Evolutionary conservation across 2,113 vertebrate species (phyloP).

Genomic region (Neopipo cinnamomea): DNA sequence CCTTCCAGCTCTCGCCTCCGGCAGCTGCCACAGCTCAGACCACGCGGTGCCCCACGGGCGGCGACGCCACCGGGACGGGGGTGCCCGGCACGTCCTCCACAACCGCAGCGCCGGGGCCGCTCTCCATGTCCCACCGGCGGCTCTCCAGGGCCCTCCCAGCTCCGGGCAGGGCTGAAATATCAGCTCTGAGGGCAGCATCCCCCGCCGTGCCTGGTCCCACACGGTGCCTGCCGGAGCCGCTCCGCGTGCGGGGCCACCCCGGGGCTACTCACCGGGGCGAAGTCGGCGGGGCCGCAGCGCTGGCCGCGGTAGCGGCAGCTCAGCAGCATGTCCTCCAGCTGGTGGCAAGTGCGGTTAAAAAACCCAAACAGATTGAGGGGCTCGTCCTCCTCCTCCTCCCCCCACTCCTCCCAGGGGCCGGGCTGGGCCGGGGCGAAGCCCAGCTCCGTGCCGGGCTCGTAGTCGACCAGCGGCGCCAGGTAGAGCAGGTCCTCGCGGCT

Average conservation of each 20-base stretch:
- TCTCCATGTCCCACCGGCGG: no score
- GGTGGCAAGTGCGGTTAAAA: constrained; percentile 88
- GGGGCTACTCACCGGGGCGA: constrained; percentile 84
- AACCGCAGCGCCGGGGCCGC: no score
- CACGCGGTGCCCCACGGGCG: fast-evolving
- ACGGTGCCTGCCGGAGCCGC: fast-evolving
- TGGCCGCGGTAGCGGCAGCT: constrained; percentile 85
- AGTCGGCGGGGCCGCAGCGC: constrained; percentile 85
- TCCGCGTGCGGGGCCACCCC: background rate
- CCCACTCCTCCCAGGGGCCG: constrained; percentile 31
- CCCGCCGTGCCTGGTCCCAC: fast-evolving
- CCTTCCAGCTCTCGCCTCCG: fast-evolving
- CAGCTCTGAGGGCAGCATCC: background rate
- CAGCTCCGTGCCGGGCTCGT: constrained; percentile 84
- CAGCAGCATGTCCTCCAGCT: constrained; percentile 93
- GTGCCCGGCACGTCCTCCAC: no score
- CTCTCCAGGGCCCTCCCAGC: no score
- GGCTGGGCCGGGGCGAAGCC: constrained; percentile 80
- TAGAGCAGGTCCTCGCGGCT: constrained; percentile 88
- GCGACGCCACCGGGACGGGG: fast-evolving
- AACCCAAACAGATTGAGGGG: constrained; percentile 85
- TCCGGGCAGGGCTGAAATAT: background rate
- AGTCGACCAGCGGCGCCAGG: constrained; percentile 85
- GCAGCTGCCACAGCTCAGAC: fast-evolving
- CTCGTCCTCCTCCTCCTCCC: background rate